These are phyloP conservation scores for Pseudonaja textilis DNA, from an alignment of 2,113 vertebrate species.

Conservation along the genomic window DNA sequence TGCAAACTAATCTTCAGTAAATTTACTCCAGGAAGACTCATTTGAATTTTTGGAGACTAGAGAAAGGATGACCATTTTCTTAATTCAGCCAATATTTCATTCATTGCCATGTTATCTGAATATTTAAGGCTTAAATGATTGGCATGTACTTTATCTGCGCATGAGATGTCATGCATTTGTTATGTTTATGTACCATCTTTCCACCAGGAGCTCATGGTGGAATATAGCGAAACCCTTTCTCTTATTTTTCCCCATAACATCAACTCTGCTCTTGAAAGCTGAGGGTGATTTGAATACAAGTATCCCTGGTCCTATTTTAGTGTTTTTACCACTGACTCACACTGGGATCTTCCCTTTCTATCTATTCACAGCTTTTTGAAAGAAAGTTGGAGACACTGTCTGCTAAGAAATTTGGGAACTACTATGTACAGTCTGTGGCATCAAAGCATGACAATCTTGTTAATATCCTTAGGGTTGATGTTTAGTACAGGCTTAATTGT, in stretches of 20 bases:
- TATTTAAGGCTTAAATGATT: not conserved
- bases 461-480: not conserved
- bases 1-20: not conserved
- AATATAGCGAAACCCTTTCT: not conserved
- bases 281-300: not conserved
- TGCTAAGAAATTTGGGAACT: not conserved
- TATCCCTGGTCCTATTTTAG: not conserved
- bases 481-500: not conserved
- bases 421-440: slow-evolving; percentile 14
- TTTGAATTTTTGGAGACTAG: too few relatives aligned
- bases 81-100: not conserved
- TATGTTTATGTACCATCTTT: not conserved
- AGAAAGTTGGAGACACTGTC: not conserved
- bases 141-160: not conserved
- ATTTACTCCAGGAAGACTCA: not conserved
- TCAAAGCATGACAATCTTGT: not conserved
- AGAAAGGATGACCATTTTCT: not conserved
- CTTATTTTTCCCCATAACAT: not conserved
- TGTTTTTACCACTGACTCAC: not conserved
- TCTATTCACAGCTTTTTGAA: not conserved
- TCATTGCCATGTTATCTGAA: not conserved
- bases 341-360: not conserved
- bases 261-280: not conserved
- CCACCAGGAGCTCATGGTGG: not conserved
- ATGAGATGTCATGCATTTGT: not conserved